These are phyloP conservation scores for Eolophus roseicapilla DNA, from an alignment of 2,113 vertebrate genomes.

Conservation along the genomic window DNA sequence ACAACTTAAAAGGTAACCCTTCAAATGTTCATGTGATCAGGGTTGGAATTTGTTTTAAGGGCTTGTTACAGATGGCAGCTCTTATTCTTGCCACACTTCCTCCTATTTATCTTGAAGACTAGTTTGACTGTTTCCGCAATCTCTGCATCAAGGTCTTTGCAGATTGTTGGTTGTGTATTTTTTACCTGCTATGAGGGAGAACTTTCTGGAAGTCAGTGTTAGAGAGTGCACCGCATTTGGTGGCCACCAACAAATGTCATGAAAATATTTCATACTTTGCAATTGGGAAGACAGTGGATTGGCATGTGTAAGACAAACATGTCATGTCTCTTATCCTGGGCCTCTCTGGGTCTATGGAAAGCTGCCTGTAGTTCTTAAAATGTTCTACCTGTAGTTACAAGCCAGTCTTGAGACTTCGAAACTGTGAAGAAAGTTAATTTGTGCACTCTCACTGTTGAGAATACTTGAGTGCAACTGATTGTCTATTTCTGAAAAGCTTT, in stretches of 20 bases:
- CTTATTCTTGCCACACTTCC: neutral
- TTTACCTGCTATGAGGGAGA: neutral
- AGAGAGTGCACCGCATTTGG: fast-evolving
- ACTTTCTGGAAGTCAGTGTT: neutral
- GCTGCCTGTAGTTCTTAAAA: neutral
- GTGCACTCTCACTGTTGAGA: neutral
- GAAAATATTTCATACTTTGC: neutral
- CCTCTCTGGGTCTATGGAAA: neutral
- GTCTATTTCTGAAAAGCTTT: neutral
- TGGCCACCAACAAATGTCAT: neutral
- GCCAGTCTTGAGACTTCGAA: neutral
- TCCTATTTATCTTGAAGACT: neutral
- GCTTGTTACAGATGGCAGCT: neutral
- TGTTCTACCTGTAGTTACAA: neutral
- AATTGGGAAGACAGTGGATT: neutral
- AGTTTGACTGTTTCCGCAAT: neutral
- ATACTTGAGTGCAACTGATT: neutral
- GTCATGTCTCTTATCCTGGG: neutral
- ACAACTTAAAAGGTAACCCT: neutral
- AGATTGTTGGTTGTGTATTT: neutral
- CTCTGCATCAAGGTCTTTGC: neutral
- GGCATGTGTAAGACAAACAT: neutral
- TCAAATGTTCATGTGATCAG: fast-evolving
- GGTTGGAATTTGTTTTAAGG: neutral
- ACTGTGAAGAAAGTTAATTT: neutral